Conservation (phyloP, 2,888 invertebrate genomes). For the Clepsis dumicolana region DNA sequence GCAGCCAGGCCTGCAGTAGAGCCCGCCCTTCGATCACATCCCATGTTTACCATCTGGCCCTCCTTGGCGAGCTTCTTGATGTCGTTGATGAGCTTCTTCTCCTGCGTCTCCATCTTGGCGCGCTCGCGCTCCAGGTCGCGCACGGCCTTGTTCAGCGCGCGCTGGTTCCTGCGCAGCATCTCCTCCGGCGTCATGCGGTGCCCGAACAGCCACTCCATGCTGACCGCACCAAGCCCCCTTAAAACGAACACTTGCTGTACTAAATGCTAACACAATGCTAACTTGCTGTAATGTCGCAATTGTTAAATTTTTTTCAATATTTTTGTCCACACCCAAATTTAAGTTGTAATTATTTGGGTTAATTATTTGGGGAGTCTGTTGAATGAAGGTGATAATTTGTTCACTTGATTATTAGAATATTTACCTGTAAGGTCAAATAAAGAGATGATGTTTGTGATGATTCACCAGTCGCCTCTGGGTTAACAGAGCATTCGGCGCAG, state of each 20-base stretch:
- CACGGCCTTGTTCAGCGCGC: slow-evolving; percentile 99
- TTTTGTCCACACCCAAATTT: background rate
- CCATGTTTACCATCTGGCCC: slow-evolving; percentile 97
- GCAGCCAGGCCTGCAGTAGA: no score
- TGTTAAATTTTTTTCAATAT: background rate
- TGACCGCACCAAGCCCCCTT: slow-evolving; percentile 44
- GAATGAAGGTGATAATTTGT: background rate
- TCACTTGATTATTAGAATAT: background rate
- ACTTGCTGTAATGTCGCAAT: no score
- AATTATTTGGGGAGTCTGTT: background rate
- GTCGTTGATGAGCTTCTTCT: slow-evolving; percentile 99
- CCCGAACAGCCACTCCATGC: slow-evolving; percentile 98
- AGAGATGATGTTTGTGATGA: slow-evolving; percentile 36
- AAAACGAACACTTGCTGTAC: background rate
- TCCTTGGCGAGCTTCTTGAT: slow-evolving; percentile 99
- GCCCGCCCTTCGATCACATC: no score
- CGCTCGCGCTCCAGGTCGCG: slow-evolving; percentile 98
- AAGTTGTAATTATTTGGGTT: background rate
- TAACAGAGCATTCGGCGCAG: slow-evolving; percentile 16
- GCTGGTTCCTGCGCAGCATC: slow-evolving; percentile 98
- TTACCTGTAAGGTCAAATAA: slow-evolving; percentile 35
- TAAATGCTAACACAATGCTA: no score
- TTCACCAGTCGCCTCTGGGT: slow-evolving; percentile 24
- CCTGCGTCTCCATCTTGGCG: slow-evolving; percentile 98
- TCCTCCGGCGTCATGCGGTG: slow-evolving; percentile 98